Evolutionary conservation across 2,888 invertebrate genomes (phyloP).

Genomic region (Operophtera brumata): DNA sequence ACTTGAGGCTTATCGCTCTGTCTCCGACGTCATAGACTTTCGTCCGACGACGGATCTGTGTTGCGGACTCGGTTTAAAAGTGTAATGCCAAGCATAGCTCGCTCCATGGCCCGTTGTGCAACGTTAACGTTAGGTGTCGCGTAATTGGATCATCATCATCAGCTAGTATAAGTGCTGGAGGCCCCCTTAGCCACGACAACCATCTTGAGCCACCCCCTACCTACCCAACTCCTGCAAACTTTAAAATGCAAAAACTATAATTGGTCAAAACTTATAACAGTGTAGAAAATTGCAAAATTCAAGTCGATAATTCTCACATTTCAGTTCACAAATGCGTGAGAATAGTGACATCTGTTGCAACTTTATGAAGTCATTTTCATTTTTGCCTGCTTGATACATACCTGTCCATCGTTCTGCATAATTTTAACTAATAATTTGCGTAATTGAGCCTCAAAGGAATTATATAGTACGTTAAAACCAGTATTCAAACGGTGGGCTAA

Average conservation of each 20-base stretch:
- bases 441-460: constrained; percentile 14
- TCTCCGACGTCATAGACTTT: no score
- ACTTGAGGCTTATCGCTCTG: no score
- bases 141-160: no score
- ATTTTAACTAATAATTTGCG: constrained; percentile 14
- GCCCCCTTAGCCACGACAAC: no score
- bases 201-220: no score
- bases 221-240: no score
- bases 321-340: constrained; percentile 34
- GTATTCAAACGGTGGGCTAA: constrained; percentile 5
- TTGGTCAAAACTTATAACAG: background rate
- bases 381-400: constrained; percentile 10
- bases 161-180: no score
- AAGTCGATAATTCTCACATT: constrained; percentile 25
- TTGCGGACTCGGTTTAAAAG: no score
- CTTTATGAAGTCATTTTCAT: constrained; percentile 16
- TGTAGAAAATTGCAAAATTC: background rate
- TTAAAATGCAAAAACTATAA: background rate
- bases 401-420: constrained; percentile 8
- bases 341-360: constrained; percentile 36
- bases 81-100: no score
- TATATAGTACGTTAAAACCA: constrained; percentile 5
- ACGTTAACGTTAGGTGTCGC: no score
- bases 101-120: no score
- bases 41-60: no score